phyloP scores from a whole-genome alignment of 2,797 vertebrate species.

The Trachops cirrhosus region DNA sequence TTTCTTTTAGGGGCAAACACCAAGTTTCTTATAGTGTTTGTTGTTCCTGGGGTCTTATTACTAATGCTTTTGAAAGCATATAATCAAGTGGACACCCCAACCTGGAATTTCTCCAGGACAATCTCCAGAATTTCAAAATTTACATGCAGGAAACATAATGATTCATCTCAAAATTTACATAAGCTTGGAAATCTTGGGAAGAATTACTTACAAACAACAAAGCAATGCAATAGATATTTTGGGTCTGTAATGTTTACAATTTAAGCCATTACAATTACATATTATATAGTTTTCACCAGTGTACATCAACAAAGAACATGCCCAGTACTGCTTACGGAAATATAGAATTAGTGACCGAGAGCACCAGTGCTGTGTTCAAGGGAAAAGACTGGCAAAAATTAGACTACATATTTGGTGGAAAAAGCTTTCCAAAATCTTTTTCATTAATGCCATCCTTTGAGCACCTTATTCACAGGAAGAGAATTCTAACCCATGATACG shows the following conservation, averaged over 20 bases:
- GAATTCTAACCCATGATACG: neutral
- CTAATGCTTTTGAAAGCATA: neutral
- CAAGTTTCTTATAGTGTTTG: neutral
- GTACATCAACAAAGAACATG: neutral
- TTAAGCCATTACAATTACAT: neutral
- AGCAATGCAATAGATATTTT: neutral
- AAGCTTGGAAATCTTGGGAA: neutral
- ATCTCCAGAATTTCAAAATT: neutral
- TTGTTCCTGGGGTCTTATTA: neutral
- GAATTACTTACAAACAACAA: neutral
- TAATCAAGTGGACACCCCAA: neutral
- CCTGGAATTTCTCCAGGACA: neutral
- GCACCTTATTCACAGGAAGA: neutral
- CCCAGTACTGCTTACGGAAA: neutral
- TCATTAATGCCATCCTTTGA: neutral
- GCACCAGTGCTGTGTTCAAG: neutral
- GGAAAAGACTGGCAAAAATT: neutral
- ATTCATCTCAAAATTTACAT: neutral
- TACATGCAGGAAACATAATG: neutral
- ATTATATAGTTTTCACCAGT: neutral
- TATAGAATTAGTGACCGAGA: neutral
- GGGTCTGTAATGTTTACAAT: neutral
- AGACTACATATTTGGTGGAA: constrained; percentile 15
- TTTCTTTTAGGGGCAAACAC: neutral
- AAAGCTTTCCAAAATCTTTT: neutral